Conservation (phyloP, 2,113 vertebrate genomes). For the Pedionomus torquatus region DNA sequence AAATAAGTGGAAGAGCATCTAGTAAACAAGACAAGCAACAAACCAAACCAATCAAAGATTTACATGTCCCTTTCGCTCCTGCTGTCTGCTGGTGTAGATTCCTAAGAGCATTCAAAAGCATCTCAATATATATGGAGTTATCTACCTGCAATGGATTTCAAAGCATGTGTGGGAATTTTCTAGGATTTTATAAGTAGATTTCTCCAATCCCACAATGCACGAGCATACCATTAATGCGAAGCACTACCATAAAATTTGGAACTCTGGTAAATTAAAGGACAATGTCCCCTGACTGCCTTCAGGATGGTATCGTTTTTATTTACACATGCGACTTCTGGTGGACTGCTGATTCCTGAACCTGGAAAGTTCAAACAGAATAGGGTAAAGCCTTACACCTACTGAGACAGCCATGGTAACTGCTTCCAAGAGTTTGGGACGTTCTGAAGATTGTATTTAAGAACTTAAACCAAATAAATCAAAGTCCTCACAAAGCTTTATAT, state of each 20-base stretch:
- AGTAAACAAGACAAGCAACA: background rate
- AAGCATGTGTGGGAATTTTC: background rate
- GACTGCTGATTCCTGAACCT: background rate
- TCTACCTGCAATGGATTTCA: accelerated
- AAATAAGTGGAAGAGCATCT: background rate
- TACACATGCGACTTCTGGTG: background rate
- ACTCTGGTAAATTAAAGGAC: background rate
- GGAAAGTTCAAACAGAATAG: background rate
- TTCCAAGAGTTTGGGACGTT: background rate
- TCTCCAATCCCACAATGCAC: background rate
- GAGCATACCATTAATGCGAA: background rate
- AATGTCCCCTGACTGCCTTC: background rate
- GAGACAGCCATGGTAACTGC: background rate
- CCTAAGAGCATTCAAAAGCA: background rate
- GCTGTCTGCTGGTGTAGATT: background rate
- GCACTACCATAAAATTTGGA: background rate
- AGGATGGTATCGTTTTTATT: background rate
- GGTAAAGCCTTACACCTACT: background rate
- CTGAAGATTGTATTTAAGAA: background rate
- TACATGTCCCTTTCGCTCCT: background rate
- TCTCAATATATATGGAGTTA: background rate
- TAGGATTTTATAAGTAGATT: background rate
- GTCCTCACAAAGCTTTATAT: background rate
- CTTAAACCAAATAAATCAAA: background rate
- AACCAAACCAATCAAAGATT: background rate